Percentiles rank a stretch among this genome's conserved stretches.
Evolutionary conservation across 2,888 invertebrate species (phyloP).

Genomic region (Copidosoma aretas): DNA sequence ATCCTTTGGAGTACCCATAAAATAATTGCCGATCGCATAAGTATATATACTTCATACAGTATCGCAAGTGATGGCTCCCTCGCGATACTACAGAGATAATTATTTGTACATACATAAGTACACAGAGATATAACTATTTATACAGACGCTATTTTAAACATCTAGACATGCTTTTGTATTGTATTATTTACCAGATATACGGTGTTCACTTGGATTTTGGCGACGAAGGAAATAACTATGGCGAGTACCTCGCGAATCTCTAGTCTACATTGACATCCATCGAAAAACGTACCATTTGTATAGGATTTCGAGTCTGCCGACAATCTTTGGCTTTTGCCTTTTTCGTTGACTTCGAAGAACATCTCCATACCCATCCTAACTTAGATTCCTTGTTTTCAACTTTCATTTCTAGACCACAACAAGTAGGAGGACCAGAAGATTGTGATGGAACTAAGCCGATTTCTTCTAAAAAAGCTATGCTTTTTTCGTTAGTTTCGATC

Average conservation of each 20-base stretch:
- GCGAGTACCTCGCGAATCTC: conserved; percentile 34
- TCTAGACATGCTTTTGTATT: too few relatives aligned
- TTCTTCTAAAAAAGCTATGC: background rate
- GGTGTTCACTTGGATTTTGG: background rate
- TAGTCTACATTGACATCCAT: conserved; percentile 44
- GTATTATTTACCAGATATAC: too few relatives aligned
- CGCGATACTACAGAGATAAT: too few relatives aligned
- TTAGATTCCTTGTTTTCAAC: background rate
- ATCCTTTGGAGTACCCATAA: too few relatives aligned
- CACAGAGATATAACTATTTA: background rate
- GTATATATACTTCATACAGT: too few relatives aligned
- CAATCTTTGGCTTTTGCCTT: too few relatives aligned
- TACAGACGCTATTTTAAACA: too few relatives aligned
- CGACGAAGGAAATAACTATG: background rate
- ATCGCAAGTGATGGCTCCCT: too few relatives aligned
- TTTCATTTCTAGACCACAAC: background rate
- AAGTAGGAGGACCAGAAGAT: background rate
- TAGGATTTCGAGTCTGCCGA: too few relatives aligned
- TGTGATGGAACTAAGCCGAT: background rate
- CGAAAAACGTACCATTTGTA: conserved; percentile 13
- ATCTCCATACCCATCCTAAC: background rate
- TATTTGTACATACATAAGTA: background rate
- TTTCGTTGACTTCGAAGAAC: background rate
- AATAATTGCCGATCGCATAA: too few relatives aligned
- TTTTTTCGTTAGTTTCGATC: background rate